Evolutionary conservation across 2,888 invertebrate genomes (phyloP).

Genomic region (Tolmerus cingulatus): DNA sequence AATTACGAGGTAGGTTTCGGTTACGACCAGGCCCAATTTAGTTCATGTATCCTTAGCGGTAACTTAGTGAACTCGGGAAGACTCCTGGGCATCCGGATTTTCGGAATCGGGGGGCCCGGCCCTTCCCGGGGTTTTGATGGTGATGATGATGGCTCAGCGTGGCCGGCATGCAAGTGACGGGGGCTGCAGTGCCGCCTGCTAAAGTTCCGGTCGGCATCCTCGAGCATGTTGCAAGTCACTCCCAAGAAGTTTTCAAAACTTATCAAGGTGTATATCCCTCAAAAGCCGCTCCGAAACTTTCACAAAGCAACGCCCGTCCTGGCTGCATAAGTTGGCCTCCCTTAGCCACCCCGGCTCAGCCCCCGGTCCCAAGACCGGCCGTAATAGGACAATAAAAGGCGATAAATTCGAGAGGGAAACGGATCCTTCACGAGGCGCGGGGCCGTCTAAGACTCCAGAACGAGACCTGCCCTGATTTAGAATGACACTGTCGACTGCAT

Average conservation of each 20-base stretch:
- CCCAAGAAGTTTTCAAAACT: slow-evolving; percentile 23
- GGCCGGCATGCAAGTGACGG: slow-evolving; percentile 31
- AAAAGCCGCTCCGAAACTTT: slow-evolving; percentile 1
- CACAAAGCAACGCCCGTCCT: background rate
- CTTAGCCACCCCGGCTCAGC: background rate
- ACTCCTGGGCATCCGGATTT: slow-evolving; percentile 35
- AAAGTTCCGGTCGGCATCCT: slow-evolving; percentile 20
- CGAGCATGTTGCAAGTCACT: slow-evolving; percentile 32
- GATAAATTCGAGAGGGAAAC: slow-evolving; percentile 36
- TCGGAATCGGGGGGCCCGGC: background rate
- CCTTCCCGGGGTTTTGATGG: background rate
- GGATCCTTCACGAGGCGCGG: slow-evolving; percentile 9
- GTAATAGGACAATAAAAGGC: slow-evolving; percentile 38
- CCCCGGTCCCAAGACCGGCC: background rate
- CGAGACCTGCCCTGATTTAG: slow-evolving; percentile 21
- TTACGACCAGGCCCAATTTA: slow-evolving; percentile 48
- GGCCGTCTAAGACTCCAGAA: background rate
- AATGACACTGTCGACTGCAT: slow-evolving; percentile 40
- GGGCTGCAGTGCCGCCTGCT: background rate
- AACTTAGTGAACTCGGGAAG: slow-evolving; percentile 40
- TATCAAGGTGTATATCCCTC: slow-evolving; percentile 39
- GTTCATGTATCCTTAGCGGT: slow-evolving; percentile 43
- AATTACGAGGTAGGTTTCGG: slow-evolving; percentile 48
- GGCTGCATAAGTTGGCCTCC: background rate
- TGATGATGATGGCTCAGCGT: slow-evolving; percentile 5